A percentile compares a stretch with the other conserved stretches of the same genome.
These are phyloP conservation scores for Azemiops feae DNA, from an alignment of 2,113 vertebrate species.

Conservation along the genomic window DNA sequence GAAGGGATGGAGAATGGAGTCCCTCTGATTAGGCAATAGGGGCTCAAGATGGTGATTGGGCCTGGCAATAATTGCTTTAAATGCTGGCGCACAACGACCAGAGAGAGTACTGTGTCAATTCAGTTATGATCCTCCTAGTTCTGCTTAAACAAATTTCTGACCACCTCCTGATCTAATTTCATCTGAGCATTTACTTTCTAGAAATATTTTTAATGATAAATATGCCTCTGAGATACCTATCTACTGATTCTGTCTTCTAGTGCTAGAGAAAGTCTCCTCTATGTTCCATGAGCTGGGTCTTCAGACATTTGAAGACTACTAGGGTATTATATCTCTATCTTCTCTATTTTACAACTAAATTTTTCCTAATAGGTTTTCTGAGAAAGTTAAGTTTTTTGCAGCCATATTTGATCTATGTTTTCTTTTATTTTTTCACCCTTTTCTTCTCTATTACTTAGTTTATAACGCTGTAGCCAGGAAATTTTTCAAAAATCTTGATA, in stretches of 20 bases:
- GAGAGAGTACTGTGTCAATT: neutral
- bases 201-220: neutral
- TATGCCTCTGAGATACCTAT: neutral
- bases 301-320: neutral
- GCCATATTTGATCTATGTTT: neutral
- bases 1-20: neutral
- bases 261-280: neutral
- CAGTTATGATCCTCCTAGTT: neutral
- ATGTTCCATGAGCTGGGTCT: too few relatives aligned
- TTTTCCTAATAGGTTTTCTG: neutral
- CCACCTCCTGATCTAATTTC: neutral
- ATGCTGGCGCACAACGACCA: neutral
- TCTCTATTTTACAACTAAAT: neutral
- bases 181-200: neutral
- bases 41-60: neutral
- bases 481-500: neutral
- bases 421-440: neutral
- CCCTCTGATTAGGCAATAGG: neutral
- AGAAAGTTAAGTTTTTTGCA: neutral
- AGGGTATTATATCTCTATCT: neutral
- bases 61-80: neutral
- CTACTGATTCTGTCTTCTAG: neutral
- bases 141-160: neutral
- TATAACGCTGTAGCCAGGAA: neutral
- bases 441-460: neutral